Conservation (phyloP, 2,797 vertebrate genomes). For the Rhyacichthys aspro region DNA sequence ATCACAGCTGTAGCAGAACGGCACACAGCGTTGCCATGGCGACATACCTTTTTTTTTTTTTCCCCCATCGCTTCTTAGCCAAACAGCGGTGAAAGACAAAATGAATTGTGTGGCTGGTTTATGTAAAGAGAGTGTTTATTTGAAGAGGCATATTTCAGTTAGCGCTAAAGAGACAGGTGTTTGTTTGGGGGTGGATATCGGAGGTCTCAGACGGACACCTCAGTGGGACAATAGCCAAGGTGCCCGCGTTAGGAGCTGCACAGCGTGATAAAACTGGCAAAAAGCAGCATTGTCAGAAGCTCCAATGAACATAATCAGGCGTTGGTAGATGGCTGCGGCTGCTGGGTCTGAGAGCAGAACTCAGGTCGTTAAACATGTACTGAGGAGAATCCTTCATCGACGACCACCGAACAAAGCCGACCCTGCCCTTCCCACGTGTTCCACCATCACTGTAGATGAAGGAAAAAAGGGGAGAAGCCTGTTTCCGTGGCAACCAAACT, state of each 20-base stretch:
- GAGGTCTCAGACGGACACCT: constrained; percentile 71
- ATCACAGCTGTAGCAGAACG: constrained; percentile 81
- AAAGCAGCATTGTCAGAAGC: constrained; percentile 68
- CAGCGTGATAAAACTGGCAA: constrained; percentile 66
- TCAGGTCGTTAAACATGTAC: constrained; percentile 78
- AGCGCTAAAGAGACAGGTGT: constrained; percentile 29
- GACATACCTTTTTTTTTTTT: constrained; percentile 66
- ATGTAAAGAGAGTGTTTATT: constrained; percentile 61
- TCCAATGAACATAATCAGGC: constrained; percentile 74
- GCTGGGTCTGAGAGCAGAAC: constrained; percentile 65
- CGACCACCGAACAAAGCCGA: constrained; percentile 68
- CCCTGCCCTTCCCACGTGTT: constrained; percentile 73
- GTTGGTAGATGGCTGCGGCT: constrained; percentile 64
- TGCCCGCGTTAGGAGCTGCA: constrained; percentile 58
- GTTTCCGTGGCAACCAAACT: constrained; percentile 79
- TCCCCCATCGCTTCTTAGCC: constrained; percentile 56
- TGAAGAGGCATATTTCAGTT: constrained; percentile 44
- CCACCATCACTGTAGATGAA: constrained; percentile 44
- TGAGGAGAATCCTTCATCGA: constrained; percentile 74
- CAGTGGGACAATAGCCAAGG: constrained; percentile 65
- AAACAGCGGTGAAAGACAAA: constrained; percentile 71
- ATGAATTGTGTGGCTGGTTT: constrained; percentile 51
- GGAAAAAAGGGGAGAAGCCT: constrained; percentile 61
- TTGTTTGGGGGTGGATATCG: constrained; percentile 68
- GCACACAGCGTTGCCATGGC: constrained; percentile 76